Percentiles rank a stretch among this genome's conserved stretches.
These are phyloP conservation scores for Cyprinodon diabolis DNA, from an alignment of 2,797 vertebrate genomes.

Conservation along the genomic window DNA sequence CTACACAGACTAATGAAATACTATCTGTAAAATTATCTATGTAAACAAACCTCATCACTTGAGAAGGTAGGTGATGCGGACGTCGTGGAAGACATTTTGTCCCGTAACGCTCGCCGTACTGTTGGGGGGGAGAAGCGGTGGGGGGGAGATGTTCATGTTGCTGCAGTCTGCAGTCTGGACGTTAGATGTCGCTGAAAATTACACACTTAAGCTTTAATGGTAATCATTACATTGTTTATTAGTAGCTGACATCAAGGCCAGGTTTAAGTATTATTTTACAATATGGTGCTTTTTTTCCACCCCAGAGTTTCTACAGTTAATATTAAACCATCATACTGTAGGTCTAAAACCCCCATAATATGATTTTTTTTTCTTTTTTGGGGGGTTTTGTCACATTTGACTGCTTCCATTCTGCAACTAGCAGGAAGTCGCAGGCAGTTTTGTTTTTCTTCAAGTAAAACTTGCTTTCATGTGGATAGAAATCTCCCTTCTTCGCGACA, in stretches of 20 bases:
- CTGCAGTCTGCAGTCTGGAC: too few relatives aligned
- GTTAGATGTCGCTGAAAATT: too few relatives aligned
- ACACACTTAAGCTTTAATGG: too few relatives aligned
- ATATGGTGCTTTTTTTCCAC: not conserved
- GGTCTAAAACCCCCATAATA: not conserved
- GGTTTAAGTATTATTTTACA: not conserved
- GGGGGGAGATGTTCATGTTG: too few relatives aligned
- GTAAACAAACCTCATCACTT: too few relatives aligned
- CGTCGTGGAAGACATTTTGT: too few relatives aligned
- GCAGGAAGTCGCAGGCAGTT: constrained; percentile 26
- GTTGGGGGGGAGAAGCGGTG: too few relatives aligned
- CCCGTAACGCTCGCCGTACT: too few relatives aligned
- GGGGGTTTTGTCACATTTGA: constrained; percentile 17
- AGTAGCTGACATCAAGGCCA: not conserved
- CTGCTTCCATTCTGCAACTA: constrained; percentile 23
- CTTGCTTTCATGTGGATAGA: constrained; percentile 57
- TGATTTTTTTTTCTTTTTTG: constrained; percentile 9
- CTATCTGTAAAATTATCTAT: too few relatives aligned
- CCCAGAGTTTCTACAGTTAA: not conserved
- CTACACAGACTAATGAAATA: too few relatives aligned
- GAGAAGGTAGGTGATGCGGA: too few relatives aligned
- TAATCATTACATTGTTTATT: not conserved
- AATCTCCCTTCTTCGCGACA: constrained; percentile 43
- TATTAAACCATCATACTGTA: not conserved
- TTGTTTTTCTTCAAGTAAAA: constrained; percentile 47